Percentiles rank a stretch among this genome's conserved stretches.
Evolutionary conservation across 1,140 invertebrate species (phyloP).

Genomic region (Diuraphis noxia): DNA sequence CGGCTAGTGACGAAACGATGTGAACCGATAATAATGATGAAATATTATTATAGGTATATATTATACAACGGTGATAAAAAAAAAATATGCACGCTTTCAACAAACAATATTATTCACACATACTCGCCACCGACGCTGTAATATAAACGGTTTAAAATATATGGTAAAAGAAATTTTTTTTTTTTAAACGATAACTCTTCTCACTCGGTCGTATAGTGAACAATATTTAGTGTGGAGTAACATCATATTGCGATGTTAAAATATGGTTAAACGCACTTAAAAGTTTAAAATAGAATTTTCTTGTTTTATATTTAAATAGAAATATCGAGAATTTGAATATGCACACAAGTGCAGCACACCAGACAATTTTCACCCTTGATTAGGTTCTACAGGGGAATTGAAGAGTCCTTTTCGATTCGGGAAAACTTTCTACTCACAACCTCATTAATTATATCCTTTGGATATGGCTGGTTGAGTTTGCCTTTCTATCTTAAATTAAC

Average conservation of each 20-base stretch:
- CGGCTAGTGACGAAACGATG: neutral
- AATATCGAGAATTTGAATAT: neutral
- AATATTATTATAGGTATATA: neutral
- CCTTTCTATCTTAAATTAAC: conserved; percentile 32
- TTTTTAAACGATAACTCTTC: neutral
- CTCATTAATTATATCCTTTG: conserved; percentile 34
- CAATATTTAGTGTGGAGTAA: neutral
- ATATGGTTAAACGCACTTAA: neutral
- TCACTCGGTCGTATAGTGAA: neutral
- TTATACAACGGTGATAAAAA: too few relatives aligned
- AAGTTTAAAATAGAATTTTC: neutral
- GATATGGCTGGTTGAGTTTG: conserved; percentile 32
- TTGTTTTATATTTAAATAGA: neutral
- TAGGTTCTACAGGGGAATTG: neutral
- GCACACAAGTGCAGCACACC: neutral
- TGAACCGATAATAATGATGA: neutral
- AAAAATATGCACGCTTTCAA: too few relatives aligned
- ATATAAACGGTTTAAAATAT: too few relatives aligned
- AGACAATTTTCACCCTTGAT: conserved; percentile 20
- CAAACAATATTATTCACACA: too few relatives aligned
- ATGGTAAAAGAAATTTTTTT: too few relatives aligned
- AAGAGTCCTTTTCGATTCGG: conserved; percentile 15
- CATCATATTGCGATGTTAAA: neutral
- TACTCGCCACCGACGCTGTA: too few relatives aligned
- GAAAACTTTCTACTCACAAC: conserved; percentile 18